Evolutionary conservation across 2,797 vertebrate species (phyloP), one percentile per base, ranked within the genome.

Genomic region (Anisognathus igniventris): DNA sequence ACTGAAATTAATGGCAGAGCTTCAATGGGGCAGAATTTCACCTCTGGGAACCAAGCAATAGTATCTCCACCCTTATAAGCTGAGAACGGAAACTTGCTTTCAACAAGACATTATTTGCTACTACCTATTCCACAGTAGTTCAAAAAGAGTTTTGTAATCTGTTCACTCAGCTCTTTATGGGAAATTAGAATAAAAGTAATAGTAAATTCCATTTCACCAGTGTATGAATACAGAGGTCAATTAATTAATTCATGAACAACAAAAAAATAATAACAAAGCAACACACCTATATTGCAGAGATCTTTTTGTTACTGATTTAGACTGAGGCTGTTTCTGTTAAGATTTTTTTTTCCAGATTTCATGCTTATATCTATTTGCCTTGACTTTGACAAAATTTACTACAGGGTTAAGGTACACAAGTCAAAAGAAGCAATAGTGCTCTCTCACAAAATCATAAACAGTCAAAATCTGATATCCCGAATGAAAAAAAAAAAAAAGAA

Each of bases 11-110:
- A 91, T 86, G 87, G 50, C 81, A 91, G 80, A 90, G 86, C 85
- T 92, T 95, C 95, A 93, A 8, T 91, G 68, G 65, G 85, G 50
- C 89, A 95, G 87, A 80, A 83, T 96, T 96, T 93, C 91, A 95
- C 89, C 30, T 31, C 31, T 92, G 94, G 87, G 91, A 96, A 90
- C 39, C 33, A 65, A 89, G 65, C 13, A 86, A 65, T 92, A 93
- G 57, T 86, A 90, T 80, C 85, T 90, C 78, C 84, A 83, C 82
- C 57, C 75, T 92, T 90, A 92, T 71, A 91, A 92, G 48, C 78
- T 93, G 81, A 95, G 89, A 96, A 94, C 2, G 3, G 91, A 92
- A 94, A 86, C 75, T 80, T 92, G 72, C 39, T 96, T 95, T 92
- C 95, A 95, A 77, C 87, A 83, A 57, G 57, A 74, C 0, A 3